phyloP scores from a whole-genome alignment of 2,888 invertebrate species.

The Pyralis farinalis region DNA sequence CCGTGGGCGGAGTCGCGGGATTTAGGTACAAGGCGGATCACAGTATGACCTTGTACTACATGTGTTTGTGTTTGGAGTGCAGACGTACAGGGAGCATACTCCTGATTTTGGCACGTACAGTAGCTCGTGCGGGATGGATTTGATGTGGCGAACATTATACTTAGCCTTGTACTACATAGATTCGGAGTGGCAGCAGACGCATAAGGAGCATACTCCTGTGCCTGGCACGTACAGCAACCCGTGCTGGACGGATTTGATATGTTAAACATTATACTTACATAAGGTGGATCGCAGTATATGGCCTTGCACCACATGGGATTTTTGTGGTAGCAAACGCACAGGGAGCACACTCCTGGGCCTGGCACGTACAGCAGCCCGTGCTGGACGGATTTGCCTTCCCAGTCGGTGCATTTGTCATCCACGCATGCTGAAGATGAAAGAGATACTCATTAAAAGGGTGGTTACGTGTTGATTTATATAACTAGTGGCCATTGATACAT shows the following conservation, averaged over 20 bases:
- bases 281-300: conserved; percentile 92
- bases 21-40: conserved; percentile 91
- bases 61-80: conserved; percentile 91
- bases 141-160: too few relatives aligned
- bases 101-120: too few relatives aligned
- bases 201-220: too few relatives aligned
- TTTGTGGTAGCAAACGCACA: conserved; percentile 92
- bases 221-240: too few relatives aligned
- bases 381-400: conserved; percentile 88
- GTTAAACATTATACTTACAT: conserved; percentile 84
- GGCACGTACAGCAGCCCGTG: conserved; percentile 92
- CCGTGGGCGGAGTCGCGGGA: too few relatives aligned
- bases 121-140: too few relatives aligned
- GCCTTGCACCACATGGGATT: conserved; percentile 94
- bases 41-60: conserved; percentile 95
- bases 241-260: too few relatives aligned
- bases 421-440: conserved; percentile 69
- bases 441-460: too few relatives aligned
- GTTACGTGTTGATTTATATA: too few relatives aligned
- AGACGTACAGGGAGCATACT: too few relatives aligned
- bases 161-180: conserved; percentile 94
- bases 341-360: conserved; percentile 91
- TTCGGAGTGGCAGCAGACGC: conserved; percentile 92
- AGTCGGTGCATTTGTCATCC: conserved; percentile 91
- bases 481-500: too few relatives aligned